These are phyloP conservation scores for Corythaeola cristata DNA, from an alignment of 2,113 vertebrate genomes.

Conservation along the genomic window DNA sequence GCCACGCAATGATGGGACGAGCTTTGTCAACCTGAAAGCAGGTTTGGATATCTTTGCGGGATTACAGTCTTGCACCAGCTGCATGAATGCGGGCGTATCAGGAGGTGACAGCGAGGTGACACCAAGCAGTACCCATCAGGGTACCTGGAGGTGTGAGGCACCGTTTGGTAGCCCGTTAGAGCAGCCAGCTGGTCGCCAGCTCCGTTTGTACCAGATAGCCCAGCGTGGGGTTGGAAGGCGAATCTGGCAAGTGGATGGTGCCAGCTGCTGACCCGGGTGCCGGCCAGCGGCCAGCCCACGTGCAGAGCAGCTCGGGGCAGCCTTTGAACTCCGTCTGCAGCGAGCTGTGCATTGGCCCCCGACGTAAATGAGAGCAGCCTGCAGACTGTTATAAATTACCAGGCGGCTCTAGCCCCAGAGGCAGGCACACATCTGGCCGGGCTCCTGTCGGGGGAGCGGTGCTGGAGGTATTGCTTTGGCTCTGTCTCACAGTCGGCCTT, in stretches of 20 bases:
- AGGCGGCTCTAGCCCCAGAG: background rate
- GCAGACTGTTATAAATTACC: slow-evolving; percentile 32
- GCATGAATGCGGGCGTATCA: fast-evolving
- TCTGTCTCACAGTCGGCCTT: background rate
- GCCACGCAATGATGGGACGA: background rate
- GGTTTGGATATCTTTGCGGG: background rate
- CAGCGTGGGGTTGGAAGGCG: fast-evolving
- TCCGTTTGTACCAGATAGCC: background rate
- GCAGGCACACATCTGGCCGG: slow-evolving; percentile 39
- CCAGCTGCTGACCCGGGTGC: background rate
- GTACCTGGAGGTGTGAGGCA: background rate
- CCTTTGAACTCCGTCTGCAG: slow-evolving; percentile 40
- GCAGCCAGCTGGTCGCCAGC: background rate
- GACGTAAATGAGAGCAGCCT: slow-evolving; percentile 24
- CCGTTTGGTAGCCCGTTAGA: background rate
- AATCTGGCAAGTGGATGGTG: background rate
- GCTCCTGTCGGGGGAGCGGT: background rate
- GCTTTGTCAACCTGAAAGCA: background rate
- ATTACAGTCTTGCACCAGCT: background rate
- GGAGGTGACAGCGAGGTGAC: background rate
- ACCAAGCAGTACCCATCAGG: background rate
- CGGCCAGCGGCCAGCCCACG: fast-evolving
- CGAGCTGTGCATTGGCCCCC: background rate
- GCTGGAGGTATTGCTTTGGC: background rate
- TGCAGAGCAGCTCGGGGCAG: background rate